phyloP scores from a whole-genome alignment of 2,888 invertebrate genomes.

The Meta bourneti region DNA sequence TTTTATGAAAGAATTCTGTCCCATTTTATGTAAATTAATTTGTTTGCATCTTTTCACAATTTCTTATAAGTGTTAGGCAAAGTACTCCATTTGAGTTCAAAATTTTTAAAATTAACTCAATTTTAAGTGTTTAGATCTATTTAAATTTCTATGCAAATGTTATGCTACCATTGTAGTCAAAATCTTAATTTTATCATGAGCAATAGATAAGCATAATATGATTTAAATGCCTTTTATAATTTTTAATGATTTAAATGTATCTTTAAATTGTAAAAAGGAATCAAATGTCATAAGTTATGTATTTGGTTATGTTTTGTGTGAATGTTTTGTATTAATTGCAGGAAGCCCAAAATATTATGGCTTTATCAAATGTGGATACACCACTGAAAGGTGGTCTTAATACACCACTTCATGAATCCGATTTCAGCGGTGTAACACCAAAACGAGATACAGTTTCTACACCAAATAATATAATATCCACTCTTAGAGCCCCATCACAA shows the following conservation, averaged over 20 bases:
- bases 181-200: too few relatives aligned
- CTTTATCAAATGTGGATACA: slow-evolving; percentile 97
- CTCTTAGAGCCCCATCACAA: slow-evolving; percentile 85
- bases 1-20: not conserved
- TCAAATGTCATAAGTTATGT: too few relatives aligned
- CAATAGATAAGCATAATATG: too few relatives aligned
- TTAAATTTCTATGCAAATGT: not conserved
- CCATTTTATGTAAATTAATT: not conserved
- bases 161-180: not conserved
- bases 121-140: too few relatives aligned
- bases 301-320: not conserved
- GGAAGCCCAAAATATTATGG: slow-evolving; percentile 99
- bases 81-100: too few relatives aligned
- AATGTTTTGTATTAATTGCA: slow-evolving; percentile 83
- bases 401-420: slow-evolving; percentile 93
- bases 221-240: too few relatives aligned
- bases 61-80: not conserved
- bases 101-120: too few relatives aligned
- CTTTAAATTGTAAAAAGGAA: not conserved
- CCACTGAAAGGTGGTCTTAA: slow-evolving; percentile 97
- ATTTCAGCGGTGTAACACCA: slow-evolving; percentile 89
- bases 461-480: slow-evolving; percentile 94
- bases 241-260: too few relatives aligned
- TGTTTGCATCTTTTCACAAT: not conserved
- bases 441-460: slow-evolving; percentile 84